phyloP scores from a whole-genome alignment of 2,113 vertebrate genomes.

The Brienomyrus brachyistius region DNA sequence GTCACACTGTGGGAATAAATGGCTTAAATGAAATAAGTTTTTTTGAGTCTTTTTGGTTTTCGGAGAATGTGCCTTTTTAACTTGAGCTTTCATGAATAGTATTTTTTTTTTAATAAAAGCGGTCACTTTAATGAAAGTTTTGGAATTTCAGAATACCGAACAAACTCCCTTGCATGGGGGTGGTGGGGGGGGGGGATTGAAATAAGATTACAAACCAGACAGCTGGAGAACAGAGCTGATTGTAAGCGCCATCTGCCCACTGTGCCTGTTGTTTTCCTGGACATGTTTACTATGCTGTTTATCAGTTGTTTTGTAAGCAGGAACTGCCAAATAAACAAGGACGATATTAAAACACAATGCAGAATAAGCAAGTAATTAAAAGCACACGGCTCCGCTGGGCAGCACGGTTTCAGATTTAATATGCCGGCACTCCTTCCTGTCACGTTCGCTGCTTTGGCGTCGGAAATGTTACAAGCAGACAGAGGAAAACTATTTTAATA shows the following conservation, averaged over 20 bases:
- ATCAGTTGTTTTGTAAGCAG: neutral
- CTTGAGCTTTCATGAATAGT: neutral
- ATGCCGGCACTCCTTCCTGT: neutral
- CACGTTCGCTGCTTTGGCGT: neutral
- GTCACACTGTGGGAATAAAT: neutral
- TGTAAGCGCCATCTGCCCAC: neutral
- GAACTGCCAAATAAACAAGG: neutral
- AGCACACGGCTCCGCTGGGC: neutral
- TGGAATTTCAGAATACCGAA: neutral
- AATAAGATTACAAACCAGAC: neutral
- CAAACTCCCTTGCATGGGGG: neutral
- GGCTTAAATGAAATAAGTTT: neutral
- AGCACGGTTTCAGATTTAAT: neutral
- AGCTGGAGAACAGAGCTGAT: neutral
- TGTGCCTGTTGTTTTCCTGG: neutral
- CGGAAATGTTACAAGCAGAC: neutral
- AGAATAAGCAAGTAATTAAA: neutral
- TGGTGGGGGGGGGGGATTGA: neutral
- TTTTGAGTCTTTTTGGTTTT: neutral
- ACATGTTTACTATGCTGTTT: neutral
- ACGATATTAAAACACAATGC: neutral
- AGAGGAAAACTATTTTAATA: neutral
- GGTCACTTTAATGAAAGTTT: neutral
- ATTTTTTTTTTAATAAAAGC: neutral
- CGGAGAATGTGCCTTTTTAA: neutral